phyloP scores from a whole-genome alignment of 2,888 invertebrate genomes.

The Lithophane ornitopus region DNA sequence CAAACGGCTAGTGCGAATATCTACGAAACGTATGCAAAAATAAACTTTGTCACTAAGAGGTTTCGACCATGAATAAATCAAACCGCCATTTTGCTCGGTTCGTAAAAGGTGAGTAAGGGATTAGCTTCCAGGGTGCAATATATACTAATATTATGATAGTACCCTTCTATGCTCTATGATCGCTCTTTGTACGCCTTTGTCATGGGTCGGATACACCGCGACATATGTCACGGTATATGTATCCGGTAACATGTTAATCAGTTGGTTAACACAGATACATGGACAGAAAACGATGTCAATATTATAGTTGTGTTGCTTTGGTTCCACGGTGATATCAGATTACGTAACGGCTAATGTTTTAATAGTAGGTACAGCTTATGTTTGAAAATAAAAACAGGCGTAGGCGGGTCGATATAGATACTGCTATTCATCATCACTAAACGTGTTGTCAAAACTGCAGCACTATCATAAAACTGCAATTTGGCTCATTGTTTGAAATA shows the following conservation, averaged over 20 bases:
- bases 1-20: background rate
- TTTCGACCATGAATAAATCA: slow-evolving; percentile 41
- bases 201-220: slow-evolving; percentile 26
- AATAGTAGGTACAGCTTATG: background rate
- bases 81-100: slow-evolving; percentile 13
- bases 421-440: background rate
- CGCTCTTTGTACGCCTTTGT: slow-evolving; percentile 27
- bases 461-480: too few species aligned
- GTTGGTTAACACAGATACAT: slow-evolving; percentile 19
- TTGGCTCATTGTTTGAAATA: background rate
- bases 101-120: slow-evolving; percentile 28
- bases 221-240: slow-evolving; percentile 27
- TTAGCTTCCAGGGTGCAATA: slow-evolving; percentile 12
- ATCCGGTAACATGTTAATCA: slow-evolving; percentile 45
- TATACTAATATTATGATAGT: slow-evolving; percentile 19
- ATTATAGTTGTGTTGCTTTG: background rate
- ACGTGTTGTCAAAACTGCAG: background rate
- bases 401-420: too few species aligned
- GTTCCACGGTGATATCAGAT: background rate
- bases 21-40: slow-evolving; percentile 16
- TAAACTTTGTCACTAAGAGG: slow-evolving; percentile 19
- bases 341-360: background rate
- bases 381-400: background rate
- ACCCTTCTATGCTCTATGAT: slow-evolving; percentile 30
- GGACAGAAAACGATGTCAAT: background rate